Evolutionary conservation across 2,888 invertebrate species (phyloP).

Genomic region (Lordiphosa fenestrarum): DNA sequence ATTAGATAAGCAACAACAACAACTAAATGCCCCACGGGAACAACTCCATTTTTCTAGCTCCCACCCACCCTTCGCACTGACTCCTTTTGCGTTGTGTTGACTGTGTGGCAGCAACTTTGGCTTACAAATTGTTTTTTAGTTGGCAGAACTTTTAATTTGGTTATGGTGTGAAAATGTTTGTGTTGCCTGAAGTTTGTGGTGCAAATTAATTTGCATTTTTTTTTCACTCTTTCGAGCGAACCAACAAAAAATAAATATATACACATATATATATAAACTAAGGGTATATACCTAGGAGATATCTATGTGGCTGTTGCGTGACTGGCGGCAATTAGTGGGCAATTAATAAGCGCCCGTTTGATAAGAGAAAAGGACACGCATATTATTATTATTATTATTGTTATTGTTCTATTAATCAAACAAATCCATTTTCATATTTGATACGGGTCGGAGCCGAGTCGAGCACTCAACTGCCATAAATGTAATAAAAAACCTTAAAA

Average conservation of each 20-base stretch:
- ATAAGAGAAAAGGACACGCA: constrained; percentile 7
- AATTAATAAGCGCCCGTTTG: constrained; percentile 50
- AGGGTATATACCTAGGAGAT: constrained; percentile 14
- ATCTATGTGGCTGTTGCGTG: constrained; percentile 43
- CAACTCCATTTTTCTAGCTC: constrained; percentile 3
- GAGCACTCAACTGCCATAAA: constrained; percentile 51
- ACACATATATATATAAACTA: not conserved
- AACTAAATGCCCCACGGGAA: constrained; percentile 25
- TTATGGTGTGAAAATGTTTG: constrained; percentile 70
- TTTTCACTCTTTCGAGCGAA: not conserved
- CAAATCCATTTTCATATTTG: constrained; percentile 66
- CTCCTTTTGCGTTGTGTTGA: constrained; percentile 20
- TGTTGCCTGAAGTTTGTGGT: constrained; percentile 56
- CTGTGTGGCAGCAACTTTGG: constrained; percentile 56
- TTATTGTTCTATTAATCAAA: constrained; percentile 59
- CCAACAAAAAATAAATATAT: constrained; percentile 6
- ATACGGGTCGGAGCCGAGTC: constrained; percentile 19
- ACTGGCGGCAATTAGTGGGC: constrained; percentile 57
- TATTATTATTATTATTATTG: constrained; percentile 1
- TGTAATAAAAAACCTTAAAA: constrained; percentile 72
- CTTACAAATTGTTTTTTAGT: constrained; percentile 73
- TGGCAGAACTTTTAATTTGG: constrained; percentile 68
- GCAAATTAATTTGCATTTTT: constrained; percentile 66
- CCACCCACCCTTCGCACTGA: not conserved
- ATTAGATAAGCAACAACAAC: constrained; percentile 58